Evolutionary conservation across 2,797 vertebrate species (phyloP), one percentile per base, ranked within the genome.

Genomic region (Enteromius radiatus): DNA sequence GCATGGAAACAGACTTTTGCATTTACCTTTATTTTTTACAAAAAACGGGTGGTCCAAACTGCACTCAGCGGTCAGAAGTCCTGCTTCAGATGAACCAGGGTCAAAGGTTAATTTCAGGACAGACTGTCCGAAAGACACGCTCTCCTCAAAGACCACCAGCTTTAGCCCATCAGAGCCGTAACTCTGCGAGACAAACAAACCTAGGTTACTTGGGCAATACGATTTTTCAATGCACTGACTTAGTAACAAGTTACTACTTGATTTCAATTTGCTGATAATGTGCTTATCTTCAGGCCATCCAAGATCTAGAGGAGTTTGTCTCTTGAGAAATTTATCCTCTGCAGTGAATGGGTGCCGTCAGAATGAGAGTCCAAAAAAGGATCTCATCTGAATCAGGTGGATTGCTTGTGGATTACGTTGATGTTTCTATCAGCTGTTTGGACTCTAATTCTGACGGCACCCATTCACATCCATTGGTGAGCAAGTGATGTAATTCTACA

Each of bases 81-180:
- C 95, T 64, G 96, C 93, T 87, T 97, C 96, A 41, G 94, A 91
- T 88, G 96, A 98, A 91, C 97, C 97, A 21, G 97, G 97, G 90
- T 98, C 98, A 95, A 99, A 99, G 86, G 96, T 99, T 91, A 99
- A 90, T 89, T 99, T 98, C 85, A 99, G 95, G 83, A 97, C 96
- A 74, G 97, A 97, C 91, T 97, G 97, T 79, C 97, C 96, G 91
- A 96, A 97, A 86, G 97, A 99, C 82, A 97, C 61, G 0, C 96
- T 96, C 93, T 99, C 98, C 93, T 98, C 96, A 10, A 97, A 96
- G 87, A 94, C 96, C 88, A 99, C 94, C 89, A 99, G 88, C 91
- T 97, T 98, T 77, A 99, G 93, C 52, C 98, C 98, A 87, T 97
- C 96, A 56, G 95, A 95, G 87, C 97, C 98, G 81, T 95, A 99